Evolutionary conservation across 35 echinoderm and acorn worm genomes (phyloP).

Genomic region (Hemicentrotus pulcherrimus): DNA sequence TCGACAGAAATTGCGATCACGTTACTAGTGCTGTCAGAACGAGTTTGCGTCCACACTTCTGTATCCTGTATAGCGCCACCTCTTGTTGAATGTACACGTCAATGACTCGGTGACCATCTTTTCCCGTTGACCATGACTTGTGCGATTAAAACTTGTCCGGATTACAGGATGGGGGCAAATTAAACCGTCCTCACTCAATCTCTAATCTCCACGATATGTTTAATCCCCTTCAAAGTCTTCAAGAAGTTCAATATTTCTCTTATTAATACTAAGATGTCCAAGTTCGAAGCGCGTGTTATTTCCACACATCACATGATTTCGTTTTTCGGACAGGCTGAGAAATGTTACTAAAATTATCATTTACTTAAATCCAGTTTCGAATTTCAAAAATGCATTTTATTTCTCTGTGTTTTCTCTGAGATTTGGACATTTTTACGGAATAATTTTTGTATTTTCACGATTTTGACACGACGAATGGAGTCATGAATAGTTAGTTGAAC

Average conservation of each 20-base stretch:
- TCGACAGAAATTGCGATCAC: too few relatives aligned
- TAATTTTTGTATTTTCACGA: too few relatives aligned
- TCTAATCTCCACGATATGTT: neutral
- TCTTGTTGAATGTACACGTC: neutral
- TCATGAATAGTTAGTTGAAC: too few relatives aligned
- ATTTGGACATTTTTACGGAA: too few relatives aligned
- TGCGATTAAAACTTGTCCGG: neutral
- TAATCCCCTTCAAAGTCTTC: neutral
- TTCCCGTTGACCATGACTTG: neutral
- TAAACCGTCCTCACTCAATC: neutral
- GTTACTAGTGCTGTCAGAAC: too few relatives aligned
- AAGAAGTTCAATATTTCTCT: neutral
- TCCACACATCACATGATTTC: neutral
- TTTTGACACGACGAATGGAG: too few relatives aligned
- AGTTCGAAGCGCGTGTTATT: neutral
- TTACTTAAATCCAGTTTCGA: neutral
- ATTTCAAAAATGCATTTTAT: neutral
- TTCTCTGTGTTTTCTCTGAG: too few relatives aligned
- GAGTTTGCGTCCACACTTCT: too few relatives aligned
- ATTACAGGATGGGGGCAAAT: neutral
- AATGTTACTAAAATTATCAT: neutral
- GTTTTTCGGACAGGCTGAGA: neutral
- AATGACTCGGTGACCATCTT: neutral
- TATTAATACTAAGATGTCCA: neutral
- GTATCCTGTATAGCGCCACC: neutral